phyloP scores from a whole-genome alignment of 2,888 invertebrate genomes.

The Graphium colonna region DNA sequence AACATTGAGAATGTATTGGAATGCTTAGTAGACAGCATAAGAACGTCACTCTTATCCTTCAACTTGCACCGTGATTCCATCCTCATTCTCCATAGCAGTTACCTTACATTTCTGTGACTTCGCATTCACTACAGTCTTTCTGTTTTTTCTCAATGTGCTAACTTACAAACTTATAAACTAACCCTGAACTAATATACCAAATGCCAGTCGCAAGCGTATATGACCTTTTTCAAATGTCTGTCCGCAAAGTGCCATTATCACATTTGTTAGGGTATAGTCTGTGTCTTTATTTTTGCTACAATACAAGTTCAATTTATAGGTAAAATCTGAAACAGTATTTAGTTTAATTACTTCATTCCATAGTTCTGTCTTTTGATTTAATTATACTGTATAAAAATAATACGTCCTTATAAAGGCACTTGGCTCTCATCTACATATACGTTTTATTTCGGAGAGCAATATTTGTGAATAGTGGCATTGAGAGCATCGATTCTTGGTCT shows the following conservation, averaged over 20 bases:
- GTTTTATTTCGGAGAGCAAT: conserved; percentile 35
- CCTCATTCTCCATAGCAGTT: no score
- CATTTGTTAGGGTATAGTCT: conserved; percentile 34
- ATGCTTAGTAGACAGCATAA: no score
- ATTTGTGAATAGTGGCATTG: conserved; percentile 33
- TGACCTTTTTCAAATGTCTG: conserved; percentile 36
- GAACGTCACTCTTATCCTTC: no score
- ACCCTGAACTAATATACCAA: no score
- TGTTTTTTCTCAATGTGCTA: no score
- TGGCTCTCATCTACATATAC: conserved; percentile 37
- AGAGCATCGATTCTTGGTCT: conserved; percentile 33
- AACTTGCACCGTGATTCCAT: no score
- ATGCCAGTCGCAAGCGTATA: conserved; percentile 37
- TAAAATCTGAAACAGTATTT: conserved; percentile 31
- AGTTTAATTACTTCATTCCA: conserved; percentile 26
- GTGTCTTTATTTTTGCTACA: conserved; percentile 37
- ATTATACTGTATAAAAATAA: conserved; percentile 37
- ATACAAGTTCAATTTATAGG: conserved; percentile 29
- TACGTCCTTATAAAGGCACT: conserved; percentile 35
- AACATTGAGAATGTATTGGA: no score
- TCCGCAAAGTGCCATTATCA: conserved; percentile 36
- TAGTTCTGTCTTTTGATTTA: conserved; percentile 31
- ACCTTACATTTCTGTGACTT: no score
- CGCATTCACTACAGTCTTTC: no score
- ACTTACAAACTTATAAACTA: no score